Percentiles rank a stretch among this genome's conserved stretches.
These are phyloP conservation scores for Galeruca laticollis DNA, from an alignment of 2,888 invertebrate genomes.

Conservation along the genomic window DNA sequence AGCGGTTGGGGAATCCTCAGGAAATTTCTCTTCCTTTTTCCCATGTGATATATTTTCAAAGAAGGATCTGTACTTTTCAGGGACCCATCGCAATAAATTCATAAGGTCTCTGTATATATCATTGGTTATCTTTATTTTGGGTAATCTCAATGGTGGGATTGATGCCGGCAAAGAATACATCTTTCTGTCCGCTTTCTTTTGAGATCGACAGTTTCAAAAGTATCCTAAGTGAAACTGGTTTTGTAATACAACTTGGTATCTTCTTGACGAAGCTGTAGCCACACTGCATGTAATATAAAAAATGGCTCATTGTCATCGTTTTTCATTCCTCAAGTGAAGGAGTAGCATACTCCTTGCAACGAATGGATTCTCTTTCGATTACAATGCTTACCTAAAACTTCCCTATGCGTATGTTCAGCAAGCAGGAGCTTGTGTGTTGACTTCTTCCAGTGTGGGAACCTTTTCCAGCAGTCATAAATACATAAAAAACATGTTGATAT, in stretches of 20 bases:
- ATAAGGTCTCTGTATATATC: neutral
- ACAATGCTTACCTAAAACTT: too few relatives aligned
- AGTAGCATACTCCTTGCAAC: neutral
- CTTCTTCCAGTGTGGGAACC: conserved; percentile 21
- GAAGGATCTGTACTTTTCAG: too few relatives aligned
- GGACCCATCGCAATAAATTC: neutral
- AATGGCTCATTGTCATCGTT: neutral
- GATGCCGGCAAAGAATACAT: too few relatives aligned
- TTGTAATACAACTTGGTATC: neutral
- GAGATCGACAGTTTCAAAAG: too few relatives aligned
- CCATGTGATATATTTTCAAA: too few relatives aligned
- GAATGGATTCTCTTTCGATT: neutral
- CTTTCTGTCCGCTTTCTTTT: too few relatives aligned
- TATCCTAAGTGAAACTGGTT: too few relatives aligned
- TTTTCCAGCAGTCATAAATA: neutral
- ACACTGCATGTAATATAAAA: neutral
- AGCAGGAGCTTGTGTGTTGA: conserved; percentile 50
- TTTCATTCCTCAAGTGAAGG: neutral
- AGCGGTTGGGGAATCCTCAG: too few relatives aligned
- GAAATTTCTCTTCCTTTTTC: too few relatives aligned
- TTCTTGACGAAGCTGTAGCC: neutral
- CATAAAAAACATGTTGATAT: conserved; percentile 21
- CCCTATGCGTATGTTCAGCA: conserved; percentile 38
- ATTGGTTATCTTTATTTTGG: neutral
- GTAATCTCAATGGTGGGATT: neutral